Base-by-base conservation (phyloP, 2,888 invertebrate genomes). In the Leucophenga montana region DNA sequence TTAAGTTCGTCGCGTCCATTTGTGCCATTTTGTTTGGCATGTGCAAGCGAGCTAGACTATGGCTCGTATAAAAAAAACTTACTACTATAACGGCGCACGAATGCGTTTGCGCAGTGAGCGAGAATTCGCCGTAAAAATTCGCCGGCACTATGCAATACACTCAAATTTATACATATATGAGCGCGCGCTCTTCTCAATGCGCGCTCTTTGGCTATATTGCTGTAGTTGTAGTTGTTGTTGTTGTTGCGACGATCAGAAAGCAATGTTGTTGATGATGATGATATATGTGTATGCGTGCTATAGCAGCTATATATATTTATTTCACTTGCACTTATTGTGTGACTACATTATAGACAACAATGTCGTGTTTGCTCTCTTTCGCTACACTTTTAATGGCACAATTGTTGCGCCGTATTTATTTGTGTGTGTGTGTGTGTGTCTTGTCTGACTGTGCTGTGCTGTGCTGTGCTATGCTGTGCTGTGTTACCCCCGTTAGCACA, bases 321-420 rank as follows among this genome's bases (percentile, higher is more conserved):
- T 53, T 61, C 61, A n/a, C 53, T 68, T 20, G 50, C 59, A 61
- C 67, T 53, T 8, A 18, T 61, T 5, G 5, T 5, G 5, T 48
- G 3, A 18, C 54, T 8, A 2, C 5, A 22, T 39, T 39, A 11
- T 33, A 39, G 8, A 27, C 16, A 56, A 16, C 4, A 13, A 3
- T 27, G n/a, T 3, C 31, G 44, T 18, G 18, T 74, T 78, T 76
- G 73, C 78, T 71, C 77, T 74, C 73, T 70, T 70, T 75, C 73
- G 77, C 79, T 75, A 77, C 74, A 79, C 79, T 78, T 79, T 86
- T 85, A 85, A 85, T 85, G 86, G 85, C 85, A 85, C 85, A 85
- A 85, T 85, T 85, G 85, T 85, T 85, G 85, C 86, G 80, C 79
- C 77, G 79, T 72, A 67, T 72, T 67, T 69, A 39, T 33, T 46